These are phyloP conservation scores for Nephila pilipes DNA, from an alignment of 1,140 invertebrate species.

Conservation along the genomic window DNA sequence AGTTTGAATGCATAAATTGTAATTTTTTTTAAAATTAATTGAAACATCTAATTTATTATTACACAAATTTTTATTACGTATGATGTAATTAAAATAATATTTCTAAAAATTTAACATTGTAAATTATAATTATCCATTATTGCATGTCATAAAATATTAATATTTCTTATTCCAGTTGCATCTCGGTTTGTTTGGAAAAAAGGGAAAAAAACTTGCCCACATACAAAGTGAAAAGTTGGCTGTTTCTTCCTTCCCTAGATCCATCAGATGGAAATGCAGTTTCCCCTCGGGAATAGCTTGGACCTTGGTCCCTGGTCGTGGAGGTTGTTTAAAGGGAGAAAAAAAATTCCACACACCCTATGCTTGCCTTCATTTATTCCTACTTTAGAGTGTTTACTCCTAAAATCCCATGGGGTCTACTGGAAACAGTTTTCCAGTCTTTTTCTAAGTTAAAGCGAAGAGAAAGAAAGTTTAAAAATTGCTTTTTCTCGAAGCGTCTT, in stretches of 20 bases:
- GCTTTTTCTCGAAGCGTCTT: constrained; percentile 51
- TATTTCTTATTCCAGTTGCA: constrained; percentile 59
- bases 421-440: constrained; percentile 62
- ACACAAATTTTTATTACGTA: too few species aligned
- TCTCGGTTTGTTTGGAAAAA: constrained; percentile 45
- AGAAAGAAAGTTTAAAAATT: constrained; percentile 75
- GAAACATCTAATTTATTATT: too few species aligned
- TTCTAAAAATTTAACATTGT: too few species aligned
- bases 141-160: background rate
- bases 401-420: constrained; percentile 46
- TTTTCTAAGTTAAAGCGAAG: constrained; percentile 63
- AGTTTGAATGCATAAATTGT: too few species aligned
- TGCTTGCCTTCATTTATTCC: constrained; percentile 74
- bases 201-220: constrained; percentile 1
- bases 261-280: constrained; percentile 72
- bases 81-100: too few species aligned
- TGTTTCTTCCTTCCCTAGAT: constrained; percentile 24
- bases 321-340: constrained; percentile 16
- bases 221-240: constrained; percentile 68
- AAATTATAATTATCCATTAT: background rate
- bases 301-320: constrained; percentile 53
- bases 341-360: constrained; percentile 38
- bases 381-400: constrained; percentile 75
- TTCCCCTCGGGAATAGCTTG: constrained; percentile 39
- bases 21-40: too few species aligned